These are phyloP conservation scores for Dasysyrphus tricinctus DNA, from an alignment of 2,888 invertebrate genomes.

Conservation along the genomic window DNA sequence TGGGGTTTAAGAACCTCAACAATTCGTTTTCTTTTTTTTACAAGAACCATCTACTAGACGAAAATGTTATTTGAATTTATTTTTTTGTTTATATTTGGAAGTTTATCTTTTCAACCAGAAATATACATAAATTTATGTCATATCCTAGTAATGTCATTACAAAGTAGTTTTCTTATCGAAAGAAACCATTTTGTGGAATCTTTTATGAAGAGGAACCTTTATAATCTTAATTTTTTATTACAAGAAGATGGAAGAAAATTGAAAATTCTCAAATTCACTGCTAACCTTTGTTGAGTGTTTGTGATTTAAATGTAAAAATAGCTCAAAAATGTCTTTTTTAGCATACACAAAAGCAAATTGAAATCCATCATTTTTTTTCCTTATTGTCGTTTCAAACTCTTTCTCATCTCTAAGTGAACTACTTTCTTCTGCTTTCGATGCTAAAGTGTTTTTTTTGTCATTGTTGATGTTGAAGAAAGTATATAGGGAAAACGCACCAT, in stretches of 20 bases:
- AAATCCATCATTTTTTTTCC: slow-evolving; percentile 18
- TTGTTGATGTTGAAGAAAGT: neutral
- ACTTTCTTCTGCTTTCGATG: slow-evolving; percentile 24
- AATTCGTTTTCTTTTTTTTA: neutral
- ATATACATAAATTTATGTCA: neutral
- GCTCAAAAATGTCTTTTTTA: slow-evolving; percentile 1
- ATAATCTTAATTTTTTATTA: neutral
- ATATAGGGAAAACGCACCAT: neutral
- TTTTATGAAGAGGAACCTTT: neutral
- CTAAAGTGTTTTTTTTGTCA: neutral
- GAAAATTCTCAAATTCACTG: slow-evolving; percentile 8
- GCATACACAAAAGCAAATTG: slow-evolving; percentile 5
- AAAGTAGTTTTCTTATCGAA: neutral
- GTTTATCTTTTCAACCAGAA: too few species aligned
- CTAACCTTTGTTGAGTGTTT: slow-evolving; percentile 10
- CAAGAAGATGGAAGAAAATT: neutral
- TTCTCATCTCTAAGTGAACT: slow-evolving; percentile 9
- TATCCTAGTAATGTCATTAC: neutral
- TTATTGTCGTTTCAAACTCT: slow-evolving; percentile 2
- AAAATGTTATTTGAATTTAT: too few species aligned
- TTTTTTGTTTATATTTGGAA: too few species aligned
- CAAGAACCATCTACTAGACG: too few species aligned
- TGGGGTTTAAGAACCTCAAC: neutral
- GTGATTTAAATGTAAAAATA: slow-evolving; percentile 13
- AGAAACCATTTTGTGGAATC: neutral